Conservation (phyloP, 2,888 invertebrate species). For the Periphyllus acericola region DNA sequence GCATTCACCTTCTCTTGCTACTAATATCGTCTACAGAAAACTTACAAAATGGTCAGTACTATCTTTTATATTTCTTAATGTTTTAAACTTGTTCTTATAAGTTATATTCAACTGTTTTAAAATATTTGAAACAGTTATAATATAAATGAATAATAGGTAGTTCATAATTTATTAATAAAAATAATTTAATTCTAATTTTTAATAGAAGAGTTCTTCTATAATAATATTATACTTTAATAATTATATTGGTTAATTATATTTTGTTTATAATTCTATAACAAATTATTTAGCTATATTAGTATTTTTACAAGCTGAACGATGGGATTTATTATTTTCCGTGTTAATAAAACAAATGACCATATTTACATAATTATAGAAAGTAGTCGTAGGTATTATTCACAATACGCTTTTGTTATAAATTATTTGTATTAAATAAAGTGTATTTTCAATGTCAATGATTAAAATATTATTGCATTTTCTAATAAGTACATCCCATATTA, state of each 20-base stretch:
- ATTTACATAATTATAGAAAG: not conserved
- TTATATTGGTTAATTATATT: not conserved
- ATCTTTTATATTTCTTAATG: not conserved
- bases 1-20: conserved; percentile 41
- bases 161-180: not conserved
- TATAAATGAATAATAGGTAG: not conserved
- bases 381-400: no score
- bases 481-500: no score
- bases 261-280: not conserved
- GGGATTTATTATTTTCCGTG: not conserved
- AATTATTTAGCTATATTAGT: not conserved
- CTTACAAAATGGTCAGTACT: conserved; percentile 53
- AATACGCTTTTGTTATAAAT: no score
- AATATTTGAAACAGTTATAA: not conserved
- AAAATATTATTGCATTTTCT: no score
- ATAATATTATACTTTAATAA: not conserved
- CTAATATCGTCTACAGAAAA: conserved; percentile 46
- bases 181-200: not conserved
- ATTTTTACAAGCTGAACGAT: not conserved
- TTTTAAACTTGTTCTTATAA: conserved; percentile 1
- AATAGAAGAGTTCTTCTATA: not conserved
- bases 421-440: no score
- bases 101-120: not conserved
- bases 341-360: not conserved
- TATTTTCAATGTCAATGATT: no score